These are phyloP conservation scores for Phrynocephalus vlangalii DNA, from an alignment of 2,797 vertebrate genomes.

Conservation along the genomic window DNA sequence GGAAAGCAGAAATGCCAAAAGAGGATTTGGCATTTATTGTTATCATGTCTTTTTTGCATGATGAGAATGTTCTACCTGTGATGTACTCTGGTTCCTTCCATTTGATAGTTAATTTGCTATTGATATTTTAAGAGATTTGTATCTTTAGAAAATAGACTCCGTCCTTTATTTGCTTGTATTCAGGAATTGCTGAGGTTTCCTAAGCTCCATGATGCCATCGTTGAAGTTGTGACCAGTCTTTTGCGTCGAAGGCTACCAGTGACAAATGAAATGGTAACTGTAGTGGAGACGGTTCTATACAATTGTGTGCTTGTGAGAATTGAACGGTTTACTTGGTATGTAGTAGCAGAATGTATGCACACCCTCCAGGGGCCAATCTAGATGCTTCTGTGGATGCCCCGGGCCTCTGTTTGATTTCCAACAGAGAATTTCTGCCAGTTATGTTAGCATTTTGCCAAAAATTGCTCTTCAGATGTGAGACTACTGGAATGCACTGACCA, in stretches of 20 bases:
- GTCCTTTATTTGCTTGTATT: slow-evolving; percentile 30
- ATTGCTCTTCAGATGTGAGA: no score
- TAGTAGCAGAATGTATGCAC: not conserved
- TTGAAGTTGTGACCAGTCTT: slow-evolving; percentile 97
- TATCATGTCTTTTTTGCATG: no score
- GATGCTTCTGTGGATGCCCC: not conserved
- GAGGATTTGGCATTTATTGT: not conserved
- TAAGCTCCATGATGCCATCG: slow-evolving; percentile 97
- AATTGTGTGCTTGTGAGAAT: not conserved
- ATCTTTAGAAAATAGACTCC: slow-evolving; percentile 9
- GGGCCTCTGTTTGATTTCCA: not conserved
- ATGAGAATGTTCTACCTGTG: not conserved
- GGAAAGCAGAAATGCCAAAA: not conserved
- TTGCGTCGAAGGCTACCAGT: slow-evolving; percentile 94
- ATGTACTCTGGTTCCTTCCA: not conserved
- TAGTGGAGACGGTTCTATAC: not conserved
- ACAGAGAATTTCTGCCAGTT: not conserved
- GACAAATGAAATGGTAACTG: slow-evolving; percentile 96
- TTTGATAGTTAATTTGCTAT: slow-evolving; percentile 1
- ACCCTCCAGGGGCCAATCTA: not conserved
- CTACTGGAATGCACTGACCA: not conserved
- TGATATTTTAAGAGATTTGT: not conserved
- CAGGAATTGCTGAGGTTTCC: slow-evolving; percentile 97
- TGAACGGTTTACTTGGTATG: not conserved
- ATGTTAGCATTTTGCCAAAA: not conserved